Percentiles rank a stretch among this genome's conserved stretches.
These are phyloP conservation scores for Epiperipatus broadwayi DNA, from an alignment of 2,888 invertebrate species.

Conservation along the genomic window DNA sequence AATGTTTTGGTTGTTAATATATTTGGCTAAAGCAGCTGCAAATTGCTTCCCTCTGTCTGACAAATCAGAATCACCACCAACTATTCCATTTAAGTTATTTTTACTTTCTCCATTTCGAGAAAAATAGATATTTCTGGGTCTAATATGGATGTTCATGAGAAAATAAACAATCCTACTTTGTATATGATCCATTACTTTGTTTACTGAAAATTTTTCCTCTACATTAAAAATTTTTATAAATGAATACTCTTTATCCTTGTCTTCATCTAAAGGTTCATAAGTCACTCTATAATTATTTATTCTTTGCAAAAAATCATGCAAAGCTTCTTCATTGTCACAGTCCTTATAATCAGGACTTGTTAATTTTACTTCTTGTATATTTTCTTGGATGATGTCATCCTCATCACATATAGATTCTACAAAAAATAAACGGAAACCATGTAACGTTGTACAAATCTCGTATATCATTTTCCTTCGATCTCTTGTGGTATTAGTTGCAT, in stretches of 20 bases:
- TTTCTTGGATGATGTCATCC: slow-evolving; percentile 84
- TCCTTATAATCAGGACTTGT: slow-evolving; percentile 93
- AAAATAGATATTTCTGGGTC: slow-evolving; percentile 88
- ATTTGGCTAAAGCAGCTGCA: slow-evolving; percentile 51
- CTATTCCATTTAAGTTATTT: slow-evolving; percentile 75
- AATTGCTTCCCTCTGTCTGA: slow-evolving; percentile 63
- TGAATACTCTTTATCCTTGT: slow-evolving; percentile 55
- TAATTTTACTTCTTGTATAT: slow-evolving; percentile 83
- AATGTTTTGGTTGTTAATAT: slow-evolving; percentile 63
- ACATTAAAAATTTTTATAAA: slow-evolving; percentile 89
- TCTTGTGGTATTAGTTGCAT: slow-evolving; percentile 93
- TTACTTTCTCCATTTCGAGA: slow-evolving; percentile 91
- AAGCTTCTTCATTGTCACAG: slow-evolving; percentile 77
- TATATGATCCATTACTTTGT: slow-evolving; percentile 65
- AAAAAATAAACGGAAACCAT: slow-evolving; percentile 88
- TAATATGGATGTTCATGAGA: slow-evolving; percentile 97
- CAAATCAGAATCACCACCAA: slow-evolving; percentile 87
- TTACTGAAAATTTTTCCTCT: too few species aligned
- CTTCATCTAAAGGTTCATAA: slow-evolving; percentile 79
- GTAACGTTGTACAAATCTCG: slow-evolving; percentile 66
- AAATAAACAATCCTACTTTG: slow-evolving; percentile 96
- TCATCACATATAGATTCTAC: slow-evolving; percentile 96
- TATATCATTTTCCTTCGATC: slow-evolving; percentile 71
- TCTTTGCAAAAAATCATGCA: slow-evolving; percentile 70
- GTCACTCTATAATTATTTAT: slow-evolving; percentile 88